Base-by-base conservation (phyloP, 2,888 invertebrate genomes). In the Priocnemis perturbator region DNA sequence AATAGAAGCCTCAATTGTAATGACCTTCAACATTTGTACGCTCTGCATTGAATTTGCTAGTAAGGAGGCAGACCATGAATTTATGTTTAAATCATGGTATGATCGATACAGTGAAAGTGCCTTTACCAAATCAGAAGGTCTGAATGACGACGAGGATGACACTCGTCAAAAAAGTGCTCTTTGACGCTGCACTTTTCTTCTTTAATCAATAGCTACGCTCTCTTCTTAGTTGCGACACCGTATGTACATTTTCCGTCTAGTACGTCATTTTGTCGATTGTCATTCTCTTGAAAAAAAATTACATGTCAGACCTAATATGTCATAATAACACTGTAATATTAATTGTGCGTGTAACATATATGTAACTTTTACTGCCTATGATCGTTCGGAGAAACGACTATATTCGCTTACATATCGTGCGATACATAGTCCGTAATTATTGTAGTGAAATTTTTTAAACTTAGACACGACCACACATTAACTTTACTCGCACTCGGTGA, bases 91-190 rank as follows among this genome's bases (percentile, higher is more conserved):
- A 11, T 11, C 37, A 73, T 70, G 60, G 50, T 71, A 73, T 72
- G 77, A 80, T 79, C 74, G 74, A 78, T 80, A 81, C 79, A 84
- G 76, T 77, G 78, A 83, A 84, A 86, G 86, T 86, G 87, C 86
- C 87, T 86, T 84, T 83, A 78, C 66, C 72, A 83, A 85, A 82
- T 75, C 80, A 80, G 80, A 81, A 72, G 78, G 82, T 85, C 79
- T 80, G 76, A 75, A 69, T 66, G 37, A 37, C 37, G 37, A 70
- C 64, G 73, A 79, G 79, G 78, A 71, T 69, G 81, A 77, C 66
- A 76, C 62, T 74, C 67, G 70, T 62, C 62, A 62, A 64, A 62
- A 45, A 52, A 19, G 11, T 4, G 45, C 20, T 58, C 17, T 14
- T 37, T 44, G 47, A 20, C 44, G n/a, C 9, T 60, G 19, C 7